Conservation (phyloP, 1,140 invertebrate species). For the Zaprionus tsacasi region DNA sequence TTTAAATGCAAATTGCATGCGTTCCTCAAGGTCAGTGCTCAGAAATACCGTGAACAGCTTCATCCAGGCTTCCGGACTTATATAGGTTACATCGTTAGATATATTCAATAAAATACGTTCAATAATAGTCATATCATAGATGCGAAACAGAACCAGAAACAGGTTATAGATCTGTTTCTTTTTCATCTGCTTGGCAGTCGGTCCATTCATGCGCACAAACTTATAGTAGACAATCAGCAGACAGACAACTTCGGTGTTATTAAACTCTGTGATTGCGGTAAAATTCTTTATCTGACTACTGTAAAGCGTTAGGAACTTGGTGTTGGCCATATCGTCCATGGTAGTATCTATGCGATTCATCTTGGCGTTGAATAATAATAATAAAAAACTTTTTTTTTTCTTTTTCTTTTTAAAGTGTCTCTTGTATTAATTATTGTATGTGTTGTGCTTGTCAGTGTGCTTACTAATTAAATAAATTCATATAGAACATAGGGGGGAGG, state of each 20-base stretch:
- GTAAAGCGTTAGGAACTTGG: slow-evolving; percentile 67
- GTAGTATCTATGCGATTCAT: slow-evolving; percentile 78
- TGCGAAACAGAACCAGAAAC: slow-evolving; percentile 67
- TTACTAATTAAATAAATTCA: neutral
- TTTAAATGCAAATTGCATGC: slow-evolving; percentile 65
- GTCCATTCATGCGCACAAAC: slow-evolving; percentile 67
- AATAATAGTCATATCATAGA: slow-evolving; percentile 71
- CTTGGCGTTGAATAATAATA: neutral
- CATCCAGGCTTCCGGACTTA: slow-evolving; percentile 71
- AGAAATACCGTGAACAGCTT: slow-evolving; percentile 68
- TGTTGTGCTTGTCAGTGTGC: neutral
- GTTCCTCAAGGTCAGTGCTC: slow-evolving; percentile 52
- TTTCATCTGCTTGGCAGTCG: slow-evolving; percentile 63
- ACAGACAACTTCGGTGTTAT: slow-evolving; percentile 59
- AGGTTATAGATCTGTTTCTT: slow-evolving; percentile 71
- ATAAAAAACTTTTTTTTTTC: neutral
- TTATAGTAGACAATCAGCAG: slow-evolving; percentile 79
- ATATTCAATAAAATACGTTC: slow-evolving; percentile 73
- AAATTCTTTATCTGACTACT: slow-evolving; percentile 54
- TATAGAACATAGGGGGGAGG: neutral
- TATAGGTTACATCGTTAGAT: slow-evolving; percentile 59
- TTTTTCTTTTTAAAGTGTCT: neutral
- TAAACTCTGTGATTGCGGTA: slow-evolving; percentile 52
- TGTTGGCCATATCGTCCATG: slow-evolving; percentile 78
- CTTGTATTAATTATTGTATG: neutral